Percentiles rank a stretch among this genome's conserved stretches.
Conservation (phyloP, 2,797 vertebrate genomes). For the Pogoniulus pusillus region DNA sequence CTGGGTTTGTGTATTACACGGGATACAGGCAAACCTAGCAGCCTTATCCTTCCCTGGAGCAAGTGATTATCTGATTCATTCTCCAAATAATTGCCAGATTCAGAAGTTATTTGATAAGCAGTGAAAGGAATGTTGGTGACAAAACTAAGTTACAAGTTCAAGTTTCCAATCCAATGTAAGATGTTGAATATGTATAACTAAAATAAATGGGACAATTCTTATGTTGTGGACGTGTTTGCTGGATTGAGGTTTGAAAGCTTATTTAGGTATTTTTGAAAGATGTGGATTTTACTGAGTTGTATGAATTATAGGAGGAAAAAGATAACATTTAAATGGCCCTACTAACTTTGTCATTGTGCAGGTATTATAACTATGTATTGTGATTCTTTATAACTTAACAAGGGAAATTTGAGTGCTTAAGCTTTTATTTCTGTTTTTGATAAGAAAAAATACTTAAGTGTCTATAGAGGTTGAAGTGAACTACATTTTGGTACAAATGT, state of each 20-base stretch:
- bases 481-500: not conserved
- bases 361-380: not conserved
- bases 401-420: not conserved
- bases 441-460: not conserved
- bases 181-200: not conserved
- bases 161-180: not conserved
- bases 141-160: not conserved
- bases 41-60: not conserved
- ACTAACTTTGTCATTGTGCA: not conserved
- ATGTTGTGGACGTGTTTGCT: not conserved
- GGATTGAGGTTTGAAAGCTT: not conserved
- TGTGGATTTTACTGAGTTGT: not conserved
- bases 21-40: not conserved
- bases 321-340: not conserved
- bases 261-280: not conserved
- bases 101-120: not conserved
- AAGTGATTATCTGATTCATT: not conserved
- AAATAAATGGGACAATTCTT: not conserved
- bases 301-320: not conserved
- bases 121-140: not conserved
- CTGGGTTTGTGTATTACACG: not conserved
- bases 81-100: not conserved
- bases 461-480: not conserved
- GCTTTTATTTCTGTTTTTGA: not conserved
- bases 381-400: not conserved